These are phyloP conservation scores for Ectropis crepuscularia DNA, from an alignment of 2,888 invertebrate species.

Conservation along the genomic window DNA sequence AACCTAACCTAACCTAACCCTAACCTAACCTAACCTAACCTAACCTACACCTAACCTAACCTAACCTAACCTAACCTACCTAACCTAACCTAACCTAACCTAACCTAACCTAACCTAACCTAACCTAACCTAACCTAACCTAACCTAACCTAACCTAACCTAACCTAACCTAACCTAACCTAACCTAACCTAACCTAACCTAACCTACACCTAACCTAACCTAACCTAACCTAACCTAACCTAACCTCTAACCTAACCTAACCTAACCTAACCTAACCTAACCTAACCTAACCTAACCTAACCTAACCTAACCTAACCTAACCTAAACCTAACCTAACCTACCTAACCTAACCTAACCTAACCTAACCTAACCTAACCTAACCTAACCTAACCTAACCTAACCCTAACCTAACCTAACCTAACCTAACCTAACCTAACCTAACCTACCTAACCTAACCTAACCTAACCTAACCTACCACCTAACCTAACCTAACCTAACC, in stretches of 20 bases:
- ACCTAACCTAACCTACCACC: too few species aligned
- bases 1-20: too few species aligned
- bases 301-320: constrained; percentile 37
- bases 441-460: too few species aligned
- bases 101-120: constrained; percentile 29
- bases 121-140: constrained; percentile 33
- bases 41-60: too few species aligned
- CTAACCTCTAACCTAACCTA: too few species aligned
- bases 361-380: constrained; percentile 39
- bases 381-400: constrained; percentile 34
- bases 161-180: constrained; percentile 20
- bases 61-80: too few species aligned
- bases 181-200: constrained; percentile 34
- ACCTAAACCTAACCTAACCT: too few species aligned
- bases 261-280: constrained; percentile 31
- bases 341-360: constrained; percentile 37
- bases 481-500: too few species aligned
- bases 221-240: too few species aligned
- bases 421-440: constrained; percentile 31
- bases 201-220: too few species aligned
- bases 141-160: constrained; percentile 36
- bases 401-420: constrained; percentile 34
- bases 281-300: constrained; percentile 36
- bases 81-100: constrained; percentile 35
- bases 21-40: too few species aligned